A percentile compares a stretch with the other conserved stretches of the same genome.
Evolutionary conservation across 1,140 invertebrate species (phyloP).

Genomic region (Bacillus rossius): DNA sequence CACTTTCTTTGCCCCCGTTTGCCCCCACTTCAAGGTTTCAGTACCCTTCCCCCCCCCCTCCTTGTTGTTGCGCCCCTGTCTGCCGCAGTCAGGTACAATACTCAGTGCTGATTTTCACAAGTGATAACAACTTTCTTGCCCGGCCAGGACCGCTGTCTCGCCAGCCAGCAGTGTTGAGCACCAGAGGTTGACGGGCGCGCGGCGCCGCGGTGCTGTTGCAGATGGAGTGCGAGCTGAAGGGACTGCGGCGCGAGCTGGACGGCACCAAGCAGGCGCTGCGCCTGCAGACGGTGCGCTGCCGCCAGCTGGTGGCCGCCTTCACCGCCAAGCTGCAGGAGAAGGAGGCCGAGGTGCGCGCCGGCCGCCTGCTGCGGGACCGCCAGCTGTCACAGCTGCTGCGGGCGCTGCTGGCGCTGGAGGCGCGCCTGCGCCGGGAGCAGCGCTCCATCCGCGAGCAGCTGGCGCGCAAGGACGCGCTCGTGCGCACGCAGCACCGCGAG

Average conservation of each 20-base stretch:
- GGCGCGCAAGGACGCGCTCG: constrained; percentile 62
- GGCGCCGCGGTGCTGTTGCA: constrained; percentile 16
- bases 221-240: constrained; percentile 54
- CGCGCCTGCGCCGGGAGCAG: constrained; percentile 65
- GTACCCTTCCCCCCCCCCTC: too few relatives aligned
- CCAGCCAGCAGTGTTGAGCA: too few relatives aligned
- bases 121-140: too few relatives aligned
- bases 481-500: constrained; percentile 60
- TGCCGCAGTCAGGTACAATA: too few relatives aligned
- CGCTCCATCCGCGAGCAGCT: constrained; percentile 61
- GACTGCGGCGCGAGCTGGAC: constrained; percentile 54
- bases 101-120: too few relatives aligned
- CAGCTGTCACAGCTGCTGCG: constrained; percentile 61
- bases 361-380: constrained; percentile 55
- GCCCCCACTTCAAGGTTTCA: too few relatives aligned
- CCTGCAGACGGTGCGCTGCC: constrained; percentile 46
- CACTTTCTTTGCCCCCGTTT: too few relatives aligned
- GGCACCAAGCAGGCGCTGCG: constrained; percentile 42
- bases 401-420: constrained; percentile 61
- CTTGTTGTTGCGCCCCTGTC: too few relatives aligned
- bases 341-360: constrained; percentile 51
- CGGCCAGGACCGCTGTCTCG: too few relatives aligned
- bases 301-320: constrained; percentile 52
- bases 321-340: constrained; percentile 53
- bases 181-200: too few relatives aligned